A percentile compares a stretch with the other conserved stretches of the same genome.
These are phyloP conservation scores for Syngnathus acus DNA, from an alignment of 2,797 vertebrate species.

Conservation along the genomic window DNA sequence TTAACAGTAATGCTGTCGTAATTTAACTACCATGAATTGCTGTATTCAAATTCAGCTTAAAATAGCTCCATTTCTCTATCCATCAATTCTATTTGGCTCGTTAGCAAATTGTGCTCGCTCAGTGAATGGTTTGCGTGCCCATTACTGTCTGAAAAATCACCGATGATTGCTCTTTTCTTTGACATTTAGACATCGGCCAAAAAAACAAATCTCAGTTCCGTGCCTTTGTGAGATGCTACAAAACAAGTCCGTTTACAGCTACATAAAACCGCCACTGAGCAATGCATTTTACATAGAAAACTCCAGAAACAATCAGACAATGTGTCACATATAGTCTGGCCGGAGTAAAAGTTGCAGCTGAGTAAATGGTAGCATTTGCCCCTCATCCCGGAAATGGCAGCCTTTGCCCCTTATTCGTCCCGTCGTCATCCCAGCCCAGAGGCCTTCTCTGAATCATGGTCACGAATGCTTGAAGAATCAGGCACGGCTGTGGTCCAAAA, in stretches of 20 bases:
- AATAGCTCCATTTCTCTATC: background rate
- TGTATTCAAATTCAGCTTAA: conserved; percentile 11
- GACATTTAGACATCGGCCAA: background rate
- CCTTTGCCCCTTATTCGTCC: conserved; percentile 22
- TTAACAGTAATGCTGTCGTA: conserved; percentile 42
- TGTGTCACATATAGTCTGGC: conserved; percentile 18
- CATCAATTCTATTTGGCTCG: background rate
- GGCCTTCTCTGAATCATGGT: conserved; percentile 28
- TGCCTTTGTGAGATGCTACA: background rate
- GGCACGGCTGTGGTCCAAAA: conserved; percentile 30
- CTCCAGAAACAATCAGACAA: conserved; percentile 1
- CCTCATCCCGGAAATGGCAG: background rate
- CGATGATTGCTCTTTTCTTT: background rate
- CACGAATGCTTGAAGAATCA: conserved; percentile 17
- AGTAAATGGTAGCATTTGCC: background rate
- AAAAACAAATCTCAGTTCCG: background rate
- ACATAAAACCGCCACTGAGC: conserved; percentile 25
- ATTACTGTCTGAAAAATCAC: background rate
- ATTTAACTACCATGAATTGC: conserved; percentile 41
- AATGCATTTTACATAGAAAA: conserved; percentile 23
- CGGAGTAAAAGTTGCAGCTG: background rate
- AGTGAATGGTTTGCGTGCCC: too few species aligned
- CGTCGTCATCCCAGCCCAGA: conserved; percentile 34
- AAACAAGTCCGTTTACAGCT: conserved; percentile 5
- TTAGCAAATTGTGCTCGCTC: background rate